Evolutionary conservation across 2,888 invertebrate genomes (phyloP).

Genomic region (Theretra japonica): DNA sequence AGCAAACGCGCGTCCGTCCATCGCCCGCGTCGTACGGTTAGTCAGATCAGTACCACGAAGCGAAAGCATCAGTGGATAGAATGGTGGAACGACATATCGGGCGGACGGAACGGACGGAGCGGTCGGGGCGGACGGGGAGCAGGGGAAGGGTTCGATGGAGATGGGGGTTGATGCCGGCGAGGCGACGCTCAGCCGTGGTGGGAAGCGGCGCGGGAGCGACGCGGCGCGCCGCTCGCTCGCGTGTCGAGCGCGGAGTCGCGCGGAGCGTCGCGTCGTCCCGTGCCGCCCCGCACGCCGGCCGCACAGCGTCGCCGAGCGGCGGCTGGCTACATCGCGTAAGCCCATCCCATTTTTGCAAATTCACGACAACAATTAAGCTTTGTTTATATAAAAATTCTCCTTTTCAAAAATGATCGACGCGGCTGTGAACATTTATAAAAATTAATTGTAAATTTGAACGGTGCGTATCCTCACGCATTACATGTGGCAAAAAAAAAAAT

Average conservation of each 20-base stretch:
- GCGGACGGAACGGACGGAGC: constrained; percentile 43
- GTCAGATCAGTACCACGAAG: constrained; percentile 77
- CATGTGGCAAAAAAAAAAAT: neutral
- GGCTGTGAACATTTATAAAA: constrained; percentile 83
- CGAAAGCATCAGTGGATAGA: constrained; percentile 70
- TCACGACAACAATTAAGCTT: constrained; percentile 85
- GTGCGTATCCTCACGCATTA: neutral
- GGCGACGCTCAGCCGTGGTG: constrained; percentile 74
- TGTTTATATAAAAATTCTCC: constrained; percentile 70
- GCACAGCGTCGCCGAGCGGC: constrained; percentile 78
- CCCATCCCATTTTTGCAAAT: constrained; percentile 87
- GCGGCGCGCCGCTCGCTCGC: constrained; percentile 56
- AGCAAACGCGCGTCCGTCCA: constrained; percentile 78
- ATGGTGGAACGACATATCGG: constrained; percentile 40
- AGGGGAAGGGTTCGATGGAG: constrained; percentile 39
- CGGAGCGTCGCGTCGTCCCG: constrained; percentile 73
- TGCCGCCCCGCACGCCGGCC: constrained; percentile 75
- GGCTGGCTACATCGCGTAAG: constrained; percentile 89
- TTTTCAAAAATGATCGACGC: constrained; percentile 73
- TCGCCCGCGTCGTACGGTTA: constrained; percentile 74
- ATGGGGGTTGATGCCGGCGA: constrained; percentile 67
- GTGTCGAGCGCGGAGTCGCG: constrained; percentile 57
- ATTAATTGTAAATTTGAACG: constrained; percentile 58
- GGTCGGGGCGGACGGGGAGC: constrained; percentile 37
- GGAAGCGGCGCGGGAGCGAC: constrained; percentile 77